Evolutionary conservation across 1,140 invertebrate genomes (phyloP).

Genomic region (Sarcophaga bullata): DNA sequence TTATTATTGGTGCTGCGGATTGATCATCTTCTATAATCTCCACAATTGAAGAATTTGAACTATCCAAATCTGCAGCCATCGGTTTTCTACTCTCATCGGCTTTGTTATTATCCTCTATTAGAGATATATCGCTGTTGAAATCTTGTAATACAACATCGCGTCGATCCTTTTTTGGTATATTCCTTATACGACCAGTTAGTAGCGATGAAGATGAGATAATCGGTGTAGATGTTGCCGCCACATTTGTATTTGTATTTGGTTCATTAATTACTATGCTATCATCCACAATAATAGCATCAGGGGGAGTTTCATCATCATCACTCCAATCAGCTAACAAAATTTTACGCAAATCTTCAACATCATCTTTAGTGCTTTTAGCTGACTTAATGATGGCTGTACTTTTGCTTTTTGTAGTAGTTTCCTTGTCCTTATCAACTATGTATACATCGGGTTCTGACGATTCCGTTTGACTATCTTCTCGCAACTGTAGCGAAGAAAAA

Average conservation of each 20-base stretch:
- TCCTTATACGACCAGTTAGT: conserved; percentile 50
- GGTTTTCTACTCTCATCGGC: background rate
- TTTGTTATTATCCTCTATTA: background rate
- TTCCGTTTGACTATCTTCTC: background rate
- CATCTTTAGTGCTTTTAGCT: background rate
- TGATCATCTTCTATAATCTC: conserved; percentile 22
- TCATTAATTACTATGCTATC: background rate
- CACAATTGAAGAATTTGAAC: conserved; percentile 13
- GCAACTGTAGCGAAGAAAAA: background rate
- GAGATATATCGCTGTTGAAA: conserved; percentile 45
- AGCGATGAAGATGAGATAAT: background rate
- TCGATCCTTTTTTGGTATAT: conserved; percentile 64
- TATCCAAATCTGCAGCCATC: background rate
- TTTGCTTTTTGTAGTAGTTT: conserved; percentile 1
- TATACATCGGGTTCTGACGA: conserved; percentile 19
- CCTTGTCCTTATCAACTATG: conserved; percentile 4
- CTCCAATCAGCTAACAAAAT: conserved; percentile 63
- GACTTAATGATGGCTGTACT: background rate
- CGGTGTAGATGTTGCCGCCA: background rate
- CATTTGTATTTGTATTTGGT: background rate
- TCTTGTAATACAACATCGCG: conserved; percentile 54
- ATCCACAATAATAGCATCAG: background rate
- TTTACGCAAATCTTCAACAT: conserved; percentile 42
- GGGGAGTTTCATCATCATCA: conserved; percentile 53
- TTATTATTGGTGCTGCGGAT: background rate